These are phyloP conservation scores for Axinella damicornis DNA, from an alignment of 37 sponge, comb jelly and placozoan genomes.

Conservation along the genomic window DNA sequence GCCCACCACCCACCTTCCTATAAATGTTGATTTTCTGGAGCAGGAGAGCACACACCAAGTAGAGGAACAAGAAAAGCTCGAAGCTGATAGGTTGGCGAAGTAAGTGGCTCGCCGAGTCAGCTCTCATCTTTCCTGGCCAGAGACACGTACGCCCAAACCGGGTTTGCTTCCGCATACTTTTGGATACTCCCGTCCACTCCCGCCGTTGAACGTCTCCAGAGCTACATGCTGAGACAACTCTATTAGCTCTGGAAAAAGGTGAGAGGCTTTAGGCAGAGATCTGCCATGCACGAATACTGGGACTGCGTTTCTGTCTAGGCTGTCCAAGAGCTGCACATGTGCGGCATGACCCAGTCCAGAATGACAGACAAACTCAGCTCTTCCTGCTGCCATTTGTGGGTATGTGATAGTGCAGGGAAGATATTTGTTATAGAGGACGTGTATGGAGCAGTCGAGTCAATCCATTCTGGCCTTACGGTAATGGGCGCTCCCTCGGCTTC, in stretches of 20 bases:
- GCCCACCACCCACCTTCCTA: slow-evolving; percentile 73
- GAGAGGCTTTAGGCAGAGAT: background rate
- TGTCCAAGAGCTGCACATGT: no score
- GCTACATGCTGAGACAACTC: background rate
- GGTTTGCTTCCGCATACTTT: background rate
- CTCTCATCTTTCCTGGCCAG: slow-evolving; percentile 18
- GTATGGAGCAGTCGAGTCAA: background rate
- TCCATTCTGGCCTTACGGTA: background rate
- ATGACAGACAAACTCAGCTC: no score
- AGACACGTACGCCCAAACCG: no score
- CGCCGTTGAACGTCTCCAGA: background rate
- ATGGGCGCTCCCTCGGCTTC: background rate
- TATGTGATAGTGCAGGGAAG: slow-evolving; percentile 30
- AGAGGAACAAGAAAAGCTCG: slow-evolving; percentile 70
- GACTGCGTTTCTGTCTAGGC: no score
- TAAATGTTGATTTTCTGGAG: slow-evolving; percentile 85
- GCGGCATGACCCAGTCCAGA: no score
- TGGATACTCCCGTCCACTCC: background rate
- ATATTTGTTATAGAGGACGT: slow-evolving; percentile 2
- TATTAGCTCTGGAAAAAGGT: background rate
- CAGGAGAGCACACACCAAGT: slow-evolving; percentile 52
- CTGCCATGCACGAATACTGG: no score
- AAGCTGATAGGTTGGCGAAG: slow-evolving; percentile 54
- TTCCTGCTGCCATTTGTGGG: slow-evolving; percentile 25
- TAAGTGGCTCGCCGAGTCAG: slow-evolving; percentile 74